These are phyloP conservation scores for Gortyna flavago DNA, from an alignment of 2,888 invertebrate genomes.

Conservation along the genomic window DNA sequence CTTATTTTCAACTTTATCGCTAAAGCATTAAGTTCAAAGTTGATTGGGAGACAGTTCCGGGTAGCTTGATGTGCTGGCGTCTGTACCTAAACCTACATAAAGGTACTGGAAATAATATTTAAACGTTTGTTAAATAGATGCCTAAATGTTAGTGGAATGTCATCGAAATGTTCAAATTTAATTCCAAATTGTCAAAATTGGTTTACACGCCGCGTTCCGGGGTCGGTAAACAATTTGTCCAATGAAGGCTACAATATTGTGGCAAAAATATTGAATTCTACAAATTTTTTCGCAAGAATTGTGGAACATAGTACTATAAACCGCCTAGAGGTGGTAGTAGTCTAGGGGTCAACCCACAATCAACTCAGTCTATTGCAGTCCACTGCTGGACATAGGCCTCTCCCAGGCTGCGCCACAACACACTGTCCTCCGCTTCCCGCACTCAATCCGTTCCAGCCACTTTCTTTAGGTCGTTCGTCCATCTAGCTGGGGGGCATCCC, in stretches of 20 bases:
- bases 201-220: slow-evolving; percentile 26
- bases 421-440: too few relatives aligned
- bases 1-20: too few relatives aligned
- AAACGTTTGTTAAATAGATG: background rate
- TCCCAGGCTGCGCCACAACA: too few relatives aligned
- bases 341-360: too few relatives aligned
- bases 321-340: background rate
- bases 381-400: too few relatives aligned
- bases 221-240: slow-evolving; percentile 44
- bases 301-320: background rate
- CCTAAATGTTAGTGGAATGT: slow-evolving; percentile 1
- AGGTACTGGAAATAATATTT: background rate
- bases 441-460: too few relatives aligned
- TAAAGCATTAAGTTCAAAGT: too few relatives aligned
- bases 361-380: too few relatives aligned
- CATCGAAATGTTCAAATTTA: slow-evolving; percentile 26
- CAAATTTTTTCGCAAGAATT: background rate
- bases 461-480: too few relatives aligned
- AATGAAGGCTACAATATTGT: slow-evolving; percentile 21
- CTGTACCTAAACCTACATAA: background rate
- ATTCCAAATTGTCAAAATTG: slow-evolving; percentile 19
- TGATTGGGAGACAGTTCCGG: too few relatives aligned
- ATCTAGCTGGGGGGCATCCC: too few relatives aligned
- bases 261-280: background rate
- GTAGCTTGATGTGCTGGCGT: too few relatives aligned